Evolutionary conservation across 2,113 vertebrate species (phyloP), one percentile per base, ranked within the genome.

Genomic region (Sterrhoptilus dennistouni): DNA sequence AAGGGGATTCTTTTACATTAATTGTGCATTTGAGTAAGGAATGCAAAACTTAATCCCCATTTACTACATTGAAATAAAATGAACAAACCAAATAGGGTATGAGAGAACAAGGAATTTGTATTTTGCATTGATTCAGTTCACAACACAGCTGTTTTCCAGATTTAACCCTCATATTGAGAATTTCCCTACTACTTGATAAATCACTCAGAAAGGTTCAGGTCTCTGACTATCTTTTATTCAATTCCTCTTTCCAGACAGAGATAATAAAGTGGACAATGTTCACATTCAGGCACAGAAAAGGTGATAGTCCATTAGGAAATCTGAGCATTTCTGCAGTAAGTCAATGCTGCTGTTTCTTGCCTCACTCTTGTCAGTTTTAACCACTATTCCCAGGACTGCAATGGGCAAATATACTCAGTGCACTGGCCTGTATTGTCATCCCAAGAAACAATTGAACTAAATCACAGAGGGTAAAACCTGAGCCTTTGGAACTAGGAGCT

Each of bases 131-230:
- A 91, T 69, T 93, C 74, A 36, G 31, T 35, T 72, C 40, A 12
- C 84, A 95, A 85, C 36, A 68, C 56, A 91, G 95, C 53, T 95
- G 81, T 82, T 96, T 96, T 94, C 89, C 93, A 96, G 60, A 93
- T 93, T 95, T 93, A 93, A 72, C 36, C 6, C 24, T 80, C 36
- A 61, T 69, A 60, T 83, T 85, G 50, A 5, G 5, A 75, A 72
- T 84, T 93, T 36, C 95, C 28, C 61, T 85, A 57, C 65, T 87
- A 84, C 72, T 82, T 95, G 77, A 93, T 91, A 92, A 95, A 96
- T 92, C 89, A 87, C 23, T 84, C 49, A 29, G 45, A 93, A 95
- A 74, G 3, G 23, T 61, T 72, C 31, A 68, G 49, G 44, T 89
- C 57, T 95, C 40, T 50, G 14, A 54, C 65, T 69, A 65, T 52